A percentile compares a stretch with the other conserved stretches of the same genome.
These are phyloP conservation scores for Prunella himalayana DNA, from an alignment of 2,113 vertebrate genomes.

Conservation along the genomic window DNA sequence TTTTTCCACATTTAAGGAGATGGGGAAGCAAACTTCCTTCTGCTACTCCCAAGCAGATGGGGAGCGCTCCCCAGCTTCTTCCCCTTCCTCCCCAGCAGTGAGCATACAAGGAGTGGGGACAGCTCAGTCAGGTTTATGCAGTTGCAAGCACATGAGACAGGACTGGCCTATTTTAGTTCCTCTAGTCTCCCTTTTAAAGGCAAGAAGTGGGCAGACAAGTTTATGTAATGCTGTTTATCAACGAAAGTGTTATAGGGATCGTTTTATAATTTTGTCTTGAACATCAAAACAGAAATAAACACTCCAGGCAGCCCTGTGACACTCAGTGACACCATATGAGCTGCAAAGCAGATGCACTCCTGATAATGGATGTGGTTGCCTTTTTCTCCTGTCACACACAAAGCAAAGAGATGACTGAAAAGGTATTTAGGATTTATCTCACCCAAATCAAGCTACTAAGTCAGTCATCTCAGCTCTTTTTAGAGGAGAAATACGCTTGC, in stretches of 20 bases:
- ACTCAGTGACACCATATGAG: fast-evolving
- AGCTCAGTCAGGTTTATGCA: neutral
- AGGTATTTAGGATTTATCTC: neutral
- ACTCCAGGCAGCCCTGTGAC: neutral
- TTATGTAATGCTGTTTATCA: neutral
- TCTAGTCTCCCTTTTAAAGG: neutral
- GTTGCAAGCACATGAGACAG: fast-evolving
- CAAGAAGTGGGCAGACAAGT: neutral
- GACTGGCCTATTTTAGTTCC: neutral
- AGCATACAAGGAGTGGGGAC: neutral
- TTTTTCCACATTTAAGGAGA: neutral
- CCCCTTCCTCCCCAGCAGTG: neutral
- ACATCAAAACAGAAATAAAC: slow-evolving; percentile 12
- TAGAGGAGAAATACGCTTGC: neutral
- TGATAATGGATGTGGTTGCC: neutral
- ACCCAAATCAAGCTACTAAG: neutral
- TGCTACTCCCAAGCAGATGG: neutral
- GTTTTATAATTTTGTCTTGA: neutral
- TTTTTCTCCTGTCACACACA: neutral
- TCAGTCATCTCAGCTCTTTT: neutral
- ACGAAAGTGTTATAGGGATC: neutral
- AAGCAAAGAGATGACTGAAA: neutral
- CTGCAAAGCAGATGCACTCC: neutral
- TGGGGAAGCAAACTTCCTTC: neutral
- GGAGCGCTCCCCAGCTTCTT: neutral